These are phyloP conservation scores for Octodon degus DNA, from an alignment of 2,113 vertebrate species.

Conservation along the genomic window DNA sequence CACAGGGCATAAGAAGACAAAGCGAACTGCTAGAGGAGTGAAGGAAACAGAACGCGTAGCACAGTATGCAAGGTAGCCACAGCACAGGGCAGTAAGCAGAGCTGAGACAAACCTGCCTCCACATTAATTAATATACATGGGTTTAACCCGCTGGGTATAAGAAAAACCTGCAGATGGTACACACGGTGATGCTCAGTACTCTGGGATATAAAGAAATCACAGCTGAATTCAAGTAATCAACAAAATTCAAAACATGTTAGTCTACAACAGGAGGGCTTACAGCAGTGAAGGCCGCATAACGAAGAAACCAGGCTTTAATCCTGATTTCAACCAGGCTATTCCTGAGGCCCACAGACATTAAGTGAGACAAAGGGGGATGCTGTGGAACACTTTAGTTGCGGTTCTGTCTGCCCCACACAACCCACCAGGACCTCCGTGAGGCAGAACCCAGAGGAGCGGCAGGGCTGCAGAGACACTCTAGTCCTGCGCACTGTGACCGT, in stretches of 20 bases:
- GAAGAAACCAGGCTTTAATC: not conserved
- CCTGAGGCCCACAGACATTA: not conserved
- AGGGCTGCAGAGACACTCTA: not conserved
- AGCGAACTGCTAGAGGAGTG: not conserved
- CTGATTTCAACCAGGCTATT: not conserved
- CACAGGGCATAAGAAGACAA: not conserved
- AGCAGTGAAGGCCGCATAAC: not conserved
- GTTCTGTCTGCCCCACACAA: rapidly evolving
- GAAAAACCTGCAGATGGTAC: not conserved
- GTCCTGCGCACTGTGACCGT: not conserved
- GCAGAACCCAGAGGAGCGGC: not conserved
- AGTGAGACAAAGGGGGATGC: not conserved
- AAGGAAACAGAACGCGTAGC: not conserved
- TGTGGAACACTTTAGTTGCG: not conserved
- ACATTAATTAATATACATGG: not conserved
- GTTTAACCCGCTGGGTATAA: not conserved
- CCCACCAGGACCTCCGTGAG: no score
- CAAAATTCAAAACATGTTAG: not conserved
- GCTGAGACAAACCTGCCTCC: not conserved
- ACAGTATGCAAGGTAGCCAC: not conserved
- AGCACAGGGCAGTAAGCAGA: not conserved
- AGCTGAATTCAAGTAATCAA: not conserved
- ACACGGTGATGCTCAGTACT: not conserved
- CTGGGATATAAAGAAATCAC: not conserved
- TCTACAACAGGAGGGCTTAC: no score